These are phyloP conservation scores for Pollenia labialis DNA, from an alignment of 2,888 invertebrate species.

Conservation along the genomic window DNA sequence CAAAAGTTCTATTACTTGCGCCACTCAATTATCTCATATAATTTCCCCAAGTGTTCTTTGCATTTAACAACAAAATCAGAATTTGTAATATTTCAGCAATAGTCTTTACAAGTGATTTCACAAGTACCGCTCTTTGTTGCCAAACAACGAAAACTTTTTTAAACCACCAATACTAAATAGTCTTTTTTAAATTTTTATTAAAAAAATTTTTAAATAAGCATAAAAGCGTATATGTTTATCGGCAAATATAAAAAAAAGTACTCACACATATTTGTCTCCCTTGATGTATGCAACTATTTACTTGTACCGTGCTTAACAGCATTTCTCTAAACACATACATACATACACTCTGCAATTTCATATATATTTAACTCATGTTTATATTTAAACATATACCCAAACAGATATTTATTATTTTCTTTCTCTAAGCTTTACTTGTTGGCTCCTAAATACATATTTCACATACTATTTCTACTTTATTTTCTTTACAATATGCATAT, in stretches of 20 bases:
- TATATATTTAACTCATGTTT: not conserved
- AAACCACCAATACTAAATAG: no score
- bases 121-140: no score
- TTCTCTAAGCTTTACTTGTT: slow-evolving; percentile 61
- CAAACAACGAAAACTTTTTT: no score
- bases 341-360: not conserved
- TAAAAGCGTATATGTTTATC: slow-evolving; percentile 13
- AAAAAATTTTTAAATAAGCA: slow-evolving; percentile 35
- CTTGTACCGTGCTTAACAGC: slow-evolving; percentile 41
- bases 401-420: slow-evolving; percentile 13
- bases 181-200: not conserved
- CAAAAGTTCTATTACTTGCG: no score
- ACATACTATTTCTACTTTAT: slow-evolving; percentile 39
- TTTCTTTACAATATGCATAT: slow-evolving; percentile 44
- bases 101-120: no score
- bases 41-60: no score
- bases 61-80: no score
- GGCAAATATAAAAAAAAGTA: no score
- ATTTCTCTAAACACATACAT: slow-evolving; percentile 4
- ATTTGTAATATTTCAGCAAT: no score
- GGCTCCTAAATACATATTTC: slow-evolving; percentile 65
- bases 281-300: slow-evolving; percentile 61
- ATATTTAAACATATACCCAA: not conserved
- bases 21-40: no score
- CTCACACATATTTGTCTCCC: slow-evolving; percentile 50